phyloP scores from a whole-genome alignment of 2,888 invertebrate genomes.

The Pachycephus smyrnensis region DNA sequence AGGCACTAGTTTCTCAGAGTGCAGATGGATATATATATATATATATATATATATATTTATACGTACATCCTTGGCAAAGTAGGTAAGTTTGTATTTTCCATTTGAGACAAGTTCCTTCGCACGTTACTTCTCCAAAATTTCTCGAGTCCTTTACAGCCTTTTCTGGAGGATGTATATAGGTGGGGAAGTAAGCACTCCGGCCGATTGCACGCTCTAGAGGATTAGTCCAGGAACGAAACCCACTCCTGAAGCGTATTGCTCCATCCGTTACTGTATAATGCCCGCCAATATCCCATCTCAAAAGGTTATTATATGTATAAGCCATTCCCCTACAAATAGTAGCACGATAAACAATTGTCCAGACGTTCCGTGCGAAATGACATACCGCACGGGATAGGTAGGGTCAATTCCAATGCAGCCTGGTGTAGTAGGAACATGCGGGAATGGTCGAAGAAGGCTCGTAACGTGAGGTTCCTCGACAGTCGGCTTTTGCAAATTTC shows the following conservation, averaged over 20 bases:
- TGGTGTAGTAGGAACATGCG: background rate
- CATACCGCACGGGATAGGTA: background rate
- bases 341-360: background rate
- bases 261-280: slow-evolving; percentile 22
- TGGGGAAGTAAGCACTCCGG: slow-evolving; percentile 32
- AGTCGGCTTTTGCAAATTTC: background rate
- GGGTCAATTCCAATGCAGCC: background rate
- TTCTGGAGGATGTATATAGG: background rate
- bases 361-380: background rate
- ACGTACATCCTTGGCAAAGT: background rate
- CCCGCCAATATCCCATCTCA: slow-evolving; percentile 23
- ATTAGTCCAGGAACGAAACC: slow-evolving; percentile 24
- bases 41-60: background rate
- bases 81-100: background rate
- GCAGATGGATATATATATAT: background rate
- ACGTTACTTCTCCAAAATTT: background rate
- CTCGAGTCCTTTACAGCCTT: background rate
- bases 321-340: background rate
- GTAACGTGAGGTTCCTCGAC: background rate
- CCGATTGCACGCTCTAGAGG: slow-evolving; percentile 34
- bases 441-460: background rate
- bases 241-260: slow-evolving; percentile 31
- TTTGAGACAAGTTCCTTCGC: background rate
- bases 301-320: slow-evolving; percentile 28
- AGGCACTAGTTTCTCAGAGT: background rate